Evolutionary conservation across 2,113 vertebrate genomes (phyloP), one percentile per base, ranked within the genome.

Genomic region (Gnathochromis pfefferi): DNA sequence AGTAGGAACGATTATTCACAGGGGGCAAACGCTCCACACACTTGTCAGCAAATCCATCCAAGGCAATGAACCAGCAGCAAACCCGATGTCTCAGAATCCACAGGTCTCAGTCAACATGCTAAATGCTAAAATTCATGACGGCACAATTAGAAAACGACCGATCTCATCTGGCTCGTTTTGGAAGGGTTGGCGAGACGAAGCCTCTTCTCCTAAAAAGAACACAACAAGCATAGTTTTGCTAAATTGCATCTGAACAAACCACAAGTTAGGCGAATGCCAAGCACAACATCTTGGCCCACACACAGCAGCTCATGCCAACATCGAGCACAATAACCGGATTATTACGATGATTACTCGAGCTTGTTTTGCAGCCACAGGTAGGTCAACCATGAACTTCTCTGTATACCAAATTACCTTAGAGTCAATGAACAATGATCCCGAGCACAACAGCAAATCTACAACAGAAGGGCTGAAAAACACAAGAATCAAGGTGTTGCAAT

Each of bases 241-340:
- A 65, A 65, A 19, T 38, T 65, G 31, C 60, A 65, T 65, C 31
- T 65, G 33, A 65, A 65, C 60, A 38, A 65, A 65, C 28, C 28
- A 63, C 53, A 54, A 54, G 28, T 19, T 33, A 31, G 28, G 57
- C 2, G 5, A 31, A 31, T 35, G 17, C 2, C 5, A 63, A 35
- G 10, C 60, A 65, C 31, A 38, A n/a, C 31, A 16, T 58, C 13
- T 58, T 16, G 55, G 26, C 55, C 21, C 55, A 28, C 23, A 16
- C 23, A 28, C 55, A 57, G n/a, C 55, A 9, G 13, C 23, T 28
- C 13, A 19, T 63, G 9, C 28, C 58, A 63, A 63, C 58, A 33
- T 63, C 14, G 14, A 60, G 28, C 8, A 63, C 58, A 31, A 8
- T 31, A 31, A 26, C 12, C 2, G 2, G 0, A 2, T 26, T 21